Conservation (phyloP, 2,888 invertebrate genomes). For the Trileptium ribeirensis region DNA sequence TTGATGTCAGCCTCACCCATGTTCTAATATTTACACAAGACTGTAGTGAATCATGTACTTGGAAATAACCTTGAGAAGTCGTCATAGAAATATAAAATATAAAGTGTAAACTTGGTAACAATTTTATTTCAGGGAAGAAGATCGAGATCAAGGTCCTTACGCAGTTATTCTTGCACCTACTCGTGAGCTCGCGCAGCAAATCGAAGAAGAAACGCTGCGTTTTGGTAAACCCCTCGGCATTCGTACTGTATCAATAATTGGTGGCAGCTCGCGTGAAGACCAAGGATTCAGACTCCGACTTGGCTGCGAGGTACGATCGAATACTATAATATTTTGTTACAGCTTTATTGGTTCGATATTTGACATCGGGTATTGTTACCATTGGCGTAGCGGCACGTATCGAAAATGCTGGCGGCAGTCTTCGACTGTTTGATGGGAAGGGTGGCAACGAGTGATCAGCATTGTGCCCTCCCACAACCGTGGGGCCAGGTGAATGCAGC, state of each 20-base stretch:
- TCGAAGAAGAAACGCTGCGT: constrained; percentile 95
- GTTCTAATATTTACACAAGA: too few relatives aligned
- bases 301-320: constrained; percentile 73
- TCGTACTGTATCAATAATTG: constrained; percentile 93
- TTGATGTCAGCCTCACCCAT: too few relatives aligned
- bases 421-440: background rate
- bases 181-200: constrained; percentile 97
- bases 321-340: background rate
- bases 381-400: too few relatives aligned
- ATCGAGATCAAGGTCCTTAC: constrained; percentile 73
- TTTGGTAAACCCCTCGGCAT: constrained; percentile 88
- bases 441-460: background rate
- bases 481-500: too few relatives aligned
- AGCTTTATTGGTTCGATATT: too few relatives aligned
- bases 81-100: too few relatives aligned
- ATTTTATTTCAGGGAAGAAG: constrained; percentile 45
- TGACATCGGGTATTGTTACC: too few relatives aligned
- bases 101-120: too few relatives aligned
- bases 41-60: too few relatives aligned
- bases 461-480: too few relatives aligned
- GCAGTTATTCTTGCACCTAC: constrained; percentile 98
- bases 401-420: too few relatives aligned
- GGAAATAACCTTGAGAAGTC: too few relatives aligned
- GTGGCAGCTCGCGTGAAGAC: constrained; percentile 84
- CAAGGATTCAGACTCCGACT: constrained; percentile 91